phyloP scores from a whole-genome alignment of 1,140 invertebrate genomes.

The Heliconius eleuchia region DNA sequence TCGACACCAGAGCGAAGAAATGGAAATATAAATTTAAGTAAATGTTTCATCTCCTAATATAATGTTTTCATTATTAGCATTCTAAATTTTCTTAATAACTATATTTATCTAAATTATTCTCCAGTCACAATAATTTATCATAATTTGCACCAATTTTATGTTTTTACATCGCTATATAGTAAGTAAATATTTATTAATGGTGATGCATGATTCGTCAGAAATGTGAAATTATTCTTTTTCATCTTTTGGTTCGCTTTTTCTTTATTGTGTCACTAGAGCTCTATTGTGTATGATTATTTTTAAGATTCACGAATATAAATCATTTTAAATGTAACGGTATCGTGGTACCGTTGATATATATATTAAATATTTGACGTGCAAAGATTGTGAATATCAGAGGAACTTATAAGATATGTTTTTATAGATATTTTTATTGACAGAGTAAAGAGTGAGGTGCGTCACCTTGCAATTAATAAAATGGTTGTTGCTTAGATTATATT shows the following conservation, averaged over 20 bases:
- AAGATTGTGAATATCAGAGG: too few species aligned
- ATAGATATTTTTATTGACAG: too few species aligned
- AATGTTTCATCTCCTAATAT: not conserved
- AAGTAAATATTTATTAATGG: constrained; percentile 58
- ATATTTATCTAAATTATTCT: constrained; percentile 12
- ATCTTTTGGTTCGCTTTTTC: not conserved
- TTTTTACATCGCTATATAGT: constrained; percentile 40
- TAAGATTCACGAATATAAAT: too few species aligned
- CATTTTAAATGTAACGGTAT: too few species aligned
- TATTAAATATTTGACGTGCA: too few species aligned
- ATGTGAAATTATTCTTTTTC: not conserved
- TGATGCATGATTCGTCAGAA: constrained; percentile 20
- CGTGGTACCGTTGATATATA: too few species aligned
- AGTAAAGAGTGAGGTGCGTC: too few species aligned
- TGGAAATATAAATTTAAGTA: too few species aligned
- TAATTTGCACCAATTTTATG: constrained; percentile 54
- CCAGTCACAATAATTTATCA: constrained; percentile 57
- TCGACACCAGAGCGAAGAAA: too few species aligned
- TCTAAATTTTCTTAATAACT: not conserved
- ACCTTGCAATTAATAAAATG: too few species aligned
- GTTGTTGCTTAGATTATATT: too few species aligned
- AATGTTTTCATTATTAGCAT: not conserved
- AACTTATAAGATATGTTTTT: too few species aligned
- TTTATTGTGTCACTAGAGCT: not conserved
- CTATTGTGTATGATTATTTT: not conserved